Evolutionary conservation across 2,113 vertebrate species (phyloP).

Genomic region (Cyanistes caeruleus): DNA sequence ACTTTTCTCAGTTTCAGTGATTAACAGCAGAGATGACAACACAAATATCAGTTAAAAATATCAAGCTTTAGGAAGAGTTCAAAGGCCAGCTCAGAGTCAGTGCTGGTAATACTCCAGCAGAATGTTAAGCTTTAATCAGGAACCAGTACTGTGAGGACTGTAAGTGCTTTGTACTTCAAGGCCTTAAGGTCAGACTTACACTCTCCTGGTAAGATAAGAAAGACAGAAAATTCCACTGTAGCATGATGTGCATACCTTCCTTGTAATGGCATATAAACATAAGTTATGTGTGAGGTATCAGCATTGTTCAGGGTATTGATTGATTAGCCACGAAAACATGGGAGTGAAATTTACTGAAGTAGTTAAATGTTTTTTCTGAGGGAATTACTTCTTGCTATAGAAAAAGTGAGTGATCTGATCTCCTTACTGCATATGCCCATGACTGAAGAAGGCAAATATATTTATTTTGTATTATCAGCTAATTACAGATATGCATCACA

Average conservation of each 20-base stretch:
- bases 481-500: background rate
- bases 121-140: background rate
- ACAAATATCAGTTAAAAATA: background rate
- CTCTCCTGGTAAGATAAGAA: background rate
- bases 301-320: background rate
- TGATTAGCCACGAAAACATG: background rate
- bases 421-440: background rate
- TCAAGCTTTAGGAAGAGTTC: background rate
- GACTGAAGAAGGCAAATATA: background rate
- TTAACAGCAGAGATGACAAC: background rate
- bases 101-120: background rate
- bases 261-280: background rate
- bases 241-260: background rate
- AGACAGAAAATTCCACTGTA: background rate
- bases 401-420: background rate
- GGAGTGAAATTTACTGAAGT: background rate
- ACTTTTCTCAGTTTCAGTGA: background rate
- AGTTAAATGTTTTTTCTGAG: background rate
- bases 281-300: background rate
- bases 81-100: background rate
- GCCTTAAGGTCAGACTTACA: background rate
- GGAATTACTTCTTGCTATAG: background rate
- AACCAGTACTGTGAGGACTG: background rate
- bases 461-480: background rate
- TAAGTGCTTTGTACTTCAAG: background rate